These are phyloP conservation scores for Lutraria lutraria DNA, from an alignment of 2,888 invertebrate species.

Conservation along the genomic window DNA sequence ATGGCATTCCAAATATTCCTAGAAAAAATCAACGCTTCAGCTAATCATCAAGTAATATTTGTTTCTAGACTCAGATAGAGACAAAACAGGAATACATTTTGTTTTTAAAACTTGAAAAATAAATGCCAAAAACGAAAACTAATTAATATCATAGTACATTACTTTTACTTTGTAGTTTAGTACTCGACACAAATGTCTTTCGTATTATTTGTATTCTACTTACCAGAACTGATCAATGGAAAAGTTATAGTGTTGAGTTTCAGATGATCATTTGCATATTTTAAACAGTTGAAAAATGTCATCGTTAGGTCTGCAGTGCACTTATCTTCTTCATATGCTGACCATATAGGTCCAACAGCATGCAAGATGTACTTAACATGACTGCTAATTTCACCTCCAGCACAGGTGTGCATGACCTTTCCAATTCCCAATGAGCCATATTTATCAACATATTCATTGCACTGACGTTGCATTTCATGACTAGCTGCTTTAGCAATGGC, in stretches of 20 bases:
- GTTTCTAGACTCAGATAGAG: too few relatives aligned
- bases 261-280: conserved; percentile 65
- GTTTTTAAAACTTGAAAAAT: too few relatives aligned
- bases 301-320: conserved; percentile 65
- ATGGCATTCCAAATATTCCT: conserved; percentile 71
- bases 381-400: conserved; percentile 70
- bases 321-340: conserved; percentile 40
- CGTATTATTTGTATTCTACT: background rate
- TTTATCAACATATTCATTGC: conserved; percentile 67
- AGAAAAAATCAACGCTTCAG: conserved; percentile 6
- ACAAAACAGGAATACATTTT: too few relatives aligned
- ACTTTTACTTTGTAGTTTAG: too few relatives aligned
- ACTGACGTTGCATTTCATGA: conserved; percentile 66
- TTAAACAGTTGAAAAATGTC: conserved; percentile 69
- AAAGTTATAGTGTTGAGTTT: conserved; percentile 66
- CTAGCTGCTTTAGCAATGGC: conserved; percentile 73
- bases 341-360: conserved; percentile 77
- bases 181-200: too few relatives aligned
- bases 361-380: conserved; percentile 73
- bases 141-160: too few relatives aligned
- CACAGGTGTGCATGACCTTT: conserved; percentile 75
- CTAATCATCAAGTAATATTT: too few relatives aligned
- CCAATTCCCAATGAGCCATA: conserved; percentile 61
- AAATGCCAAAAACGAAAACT: too few relatives aligned
- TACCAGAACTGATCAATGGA: conserved; percentile 76